Percentiles rank a stretch among this genome's conserved stretches.
Conservation (phyloP, 2,888 invertebrate genomes). For the Itoplectis maculator region DNA sequence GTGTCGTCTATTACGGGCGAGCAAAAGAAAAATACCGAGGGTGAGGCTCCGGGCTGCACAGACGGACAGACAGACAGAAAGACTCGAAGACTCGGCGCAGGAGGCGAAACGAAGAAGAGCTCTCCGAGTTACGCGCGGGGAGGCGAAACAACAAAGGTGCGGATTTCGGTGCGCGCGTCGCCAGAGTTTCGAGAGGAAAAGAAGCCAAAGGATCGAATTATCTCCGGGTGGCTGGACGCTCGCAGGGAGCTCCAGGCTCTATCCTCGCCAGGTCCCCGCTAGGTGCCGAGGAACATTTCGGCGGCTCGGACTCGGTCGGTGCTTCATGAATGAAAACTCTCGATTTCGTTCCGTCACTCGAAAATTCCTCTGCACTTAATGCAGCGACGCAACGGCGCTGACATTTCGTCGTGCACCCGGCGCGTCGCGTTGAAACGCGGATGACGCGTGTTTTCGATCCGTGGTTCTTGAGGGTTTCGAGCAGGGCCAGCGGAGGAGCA, state of each 20-base stretch:
- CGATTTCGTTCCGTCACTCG: conserved; percentile 18
- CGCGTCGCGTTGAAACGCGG: conserved; percentile 77
- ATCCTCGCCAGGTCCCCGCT: not conserved
- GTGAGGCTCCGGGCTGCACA: not conserved
- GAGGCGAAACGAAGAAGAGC: conserved; percentile 33
- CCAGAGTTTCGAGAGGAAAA: conserved; percentile 51
- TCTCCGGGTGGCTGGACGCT: conserved; percentile 35
- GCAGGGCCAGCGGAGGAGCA: conserved; percentile 51
- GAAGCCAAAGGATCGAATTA: conserved; percentile 57
- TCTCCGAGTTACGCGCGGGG: conserved; percentile 35
- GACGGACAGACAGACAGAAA: too few relatives aligned
- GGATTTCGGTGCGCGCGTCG: conserved; percentile 23
- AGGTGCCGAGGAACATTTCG: not conserved
- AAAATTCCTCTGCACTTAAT: conserved; percentile 5
- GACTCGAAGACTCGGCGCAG: too few relatives aligned
- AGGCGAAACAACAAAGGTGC: conserved; percentile 39
- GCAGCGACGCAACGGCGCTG: not conserved
- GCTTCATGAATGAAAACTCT: not conserved
- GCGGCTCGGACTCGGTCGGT: not conserved
- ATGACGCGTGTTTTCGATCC: too few relatives aligned
- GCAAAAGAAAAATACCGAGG: not conserved
- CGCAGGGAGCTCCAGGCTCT: not conserved
- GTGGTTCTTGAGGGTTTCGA: too few relatives aligned
- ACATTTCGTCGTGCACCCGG: conserved; percentile 76
- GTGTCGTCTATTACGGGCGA: conserved; percentile 36